Evolutionary conservation across 2,797 vertebrate genomes (phyloP).

Genomic region (Danionella dracula): DNA sequence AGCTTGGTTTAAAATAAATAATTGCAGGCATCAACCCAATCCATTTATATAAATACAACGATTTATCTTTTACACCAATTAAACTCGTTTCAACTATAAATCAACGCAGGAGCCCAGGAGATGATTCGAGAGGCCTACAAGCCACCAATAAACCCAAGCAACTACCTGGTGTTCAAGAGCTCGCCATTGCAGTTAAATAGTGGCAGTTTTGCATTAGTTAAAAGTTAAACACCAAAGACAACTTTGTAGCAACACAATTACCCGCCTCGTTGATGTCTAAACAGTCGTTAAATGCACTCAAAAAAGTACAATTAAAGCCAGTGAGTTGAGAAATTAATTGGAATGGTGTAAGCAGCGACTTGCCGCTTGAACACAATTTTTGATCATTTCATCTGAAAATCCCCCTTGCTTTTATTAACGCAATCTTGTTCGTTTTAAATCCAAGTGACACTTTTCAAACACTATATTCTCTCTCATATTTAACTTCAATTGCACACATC

Average conservation of each 20-base stretch:
- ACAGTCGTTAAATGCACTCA: neutral
- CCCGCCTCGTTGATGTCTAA: neutral
- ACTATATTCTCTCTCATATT: too few species aligned
- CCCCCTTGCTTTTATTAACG: too few species aligned
- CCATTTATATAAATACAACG: neutral
- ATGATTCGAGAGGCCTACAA: slow-evolving; percentile 59
- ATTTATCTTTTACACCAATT: neutral
- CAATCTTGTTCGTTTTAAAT: too few species aligned
- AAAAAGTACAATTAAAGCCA: too few species aligned
- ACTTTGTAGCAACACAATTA: neutral
- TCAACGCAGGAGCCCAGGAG: slow-evolving; percentile 11
- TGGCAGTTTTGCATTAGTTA: slow-evolving; percentile 2
- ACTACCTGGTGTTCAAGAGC: slow-evolving; percentile 67
- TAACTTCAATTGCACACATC: neutral
- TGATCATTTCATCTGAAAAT: too few species aligned
- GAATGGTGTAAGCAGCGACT: neutral
- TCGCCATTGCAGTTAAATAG: slow-evolving; percentile 45
- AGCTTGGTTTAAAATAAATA: too few species aligned
- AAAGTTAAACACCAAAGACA: neutral
- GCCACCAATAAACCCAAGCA: slow-evolving; percentile 65
- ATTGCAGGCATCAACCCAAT: neutral
- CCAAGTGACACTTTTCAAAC: too few species aligned
- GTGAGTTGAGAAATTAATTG: too few species aligned
- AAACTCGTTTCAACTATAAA: neutral
- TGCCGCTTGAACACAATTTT: neutral